Conservation (phyloP, 1,140 invertebrate genomes). For the Harpegnathos saltator region DNA sequence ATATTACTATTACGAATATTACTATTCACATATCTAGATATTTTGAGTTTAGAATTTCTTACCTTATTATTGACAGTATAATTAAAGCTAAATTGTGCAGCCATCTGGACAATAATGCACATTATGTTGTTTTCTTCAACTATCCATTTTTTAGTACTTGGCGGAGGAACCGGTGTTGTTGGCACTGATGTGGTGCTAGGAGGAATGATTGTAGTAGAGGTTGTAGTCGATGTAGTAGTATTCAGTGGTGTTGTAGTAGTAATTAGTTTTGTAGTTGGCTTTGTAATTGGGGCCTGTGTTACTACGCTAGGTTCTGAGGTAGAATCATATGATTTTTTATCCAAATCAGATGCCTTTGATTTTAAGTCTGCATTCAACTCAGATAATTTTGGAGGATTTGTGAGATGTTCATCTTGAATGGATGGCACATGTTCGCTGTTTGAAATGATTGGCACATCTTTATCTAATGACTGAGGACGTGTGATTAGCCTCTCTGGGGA, state of each 20-base stretch:
- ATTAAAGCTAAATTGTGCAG: slow-evolving; percentile 87
- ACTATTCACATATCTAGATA: neutral
- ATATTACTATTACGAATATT: neutral
- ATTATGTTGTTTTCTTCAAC: slow-evolving; percentile 80
- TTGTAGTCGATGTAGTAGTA: slow-evolving; percentile 18
- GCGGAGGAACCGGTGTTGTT: slow-evolving; percentile 76
- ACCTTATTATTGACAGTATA: slow-evolving; percentile 83
- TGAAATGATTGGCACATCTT: neutral
- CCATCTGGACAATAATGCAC: slow-evolving; percentile 88
- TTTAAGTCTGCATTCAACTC: neutral
- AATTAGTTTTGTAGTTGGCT: slow-evolving; percentile 64
- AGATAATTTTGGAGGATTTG: too few relatives aligned
- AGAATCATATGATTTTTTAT: neutral
- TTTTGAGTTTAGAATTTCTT: slow-evolving; percentile 60
- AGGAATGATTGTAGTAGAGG: slow-evolving; percentile 62
- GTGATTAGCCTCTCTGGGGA: neutral
- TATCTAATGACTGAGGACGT: neutral
- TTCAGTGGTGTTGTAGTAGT: slow-evolving; percentile 53
- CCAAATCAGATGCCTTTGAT: too few relatives aligned
- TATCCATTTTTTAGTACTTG: slow-evolving; percentile 85
- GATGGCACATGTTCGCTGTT: neutral
- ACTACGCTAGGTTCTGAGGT: too few relatives aligned
- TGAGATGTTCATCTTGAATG: too few relatives aligned
- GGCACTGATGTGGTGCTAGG: slow-evolving; percentile 71
- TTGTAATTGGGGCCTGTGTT: slow-evolving; percentile 40